These are phyloP conservation scores for Sitta europaea DNA, from an alignment of 2,113 vertebrate genomes.

Conservation along the genomic window DNA sequence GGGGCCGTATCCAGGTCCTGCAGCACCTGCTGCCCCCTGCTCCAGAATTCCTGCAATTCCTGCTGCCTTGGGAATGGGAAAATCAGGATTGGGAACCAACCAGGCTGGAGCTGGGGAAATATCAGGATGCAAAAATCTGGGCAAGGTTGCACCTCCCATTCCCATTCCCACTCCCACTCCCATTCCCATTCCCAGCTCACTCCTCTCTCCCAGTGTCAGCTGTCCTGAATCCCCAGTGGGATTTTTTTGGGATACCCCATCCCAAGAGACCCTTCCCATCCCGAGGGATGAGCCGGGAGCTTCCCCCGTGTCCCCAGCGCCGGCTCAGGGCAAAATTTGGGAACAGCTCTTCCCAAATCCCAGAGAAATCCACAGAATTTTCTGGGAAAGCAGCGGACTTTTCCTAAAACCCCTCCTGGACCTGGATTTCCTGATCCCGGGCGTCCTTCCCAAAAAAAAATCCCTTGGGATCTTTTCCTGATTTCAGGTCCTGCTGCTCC, in stretches of 20 bases:
- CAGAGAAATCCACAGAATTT: not conserved
- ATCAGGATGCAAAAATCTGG: not conserved
- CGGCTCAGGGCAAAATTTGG: rapidly evolving
- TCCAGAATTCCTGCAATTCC: not conserved
- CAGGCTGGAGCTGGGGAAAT: not conserved
- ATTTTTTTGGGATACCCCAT: not conserved
- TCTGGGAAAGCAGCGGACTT: rapidly evolving
- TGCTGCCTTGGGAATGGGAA: not conserved
- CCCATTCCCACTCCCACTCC: too few relatives aligned
- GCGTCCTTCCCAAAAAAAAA: not conserved
- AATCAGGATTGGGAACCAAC: not conserved
- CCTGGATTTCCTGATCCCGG: not conserved
- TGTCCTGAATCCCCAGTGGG: rapidly evolving
- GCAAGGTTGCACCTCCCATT: not conserved
- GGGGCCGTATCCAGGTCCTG: not conserved
- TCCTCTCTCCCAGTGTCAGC: not conserved
- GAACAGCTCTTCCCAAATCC: not conserved
- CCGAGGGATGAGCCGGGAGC: not conserved
- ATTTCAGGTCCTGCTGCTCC: not conserved
- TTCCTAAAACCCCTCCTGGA: not conserved
- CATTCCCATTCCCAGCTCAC: rapidly evolving
- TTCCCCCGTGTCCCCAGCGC: rapidly evolving
- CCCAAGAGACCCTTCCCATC: not conserved
- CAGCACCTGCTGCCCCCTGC: not conserved
- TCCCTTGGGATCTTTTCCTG: rapidly evolving